Conservation (phyloP, 2,888 invertebrate genomes). For the Stegana nigrithorax region DNA sequence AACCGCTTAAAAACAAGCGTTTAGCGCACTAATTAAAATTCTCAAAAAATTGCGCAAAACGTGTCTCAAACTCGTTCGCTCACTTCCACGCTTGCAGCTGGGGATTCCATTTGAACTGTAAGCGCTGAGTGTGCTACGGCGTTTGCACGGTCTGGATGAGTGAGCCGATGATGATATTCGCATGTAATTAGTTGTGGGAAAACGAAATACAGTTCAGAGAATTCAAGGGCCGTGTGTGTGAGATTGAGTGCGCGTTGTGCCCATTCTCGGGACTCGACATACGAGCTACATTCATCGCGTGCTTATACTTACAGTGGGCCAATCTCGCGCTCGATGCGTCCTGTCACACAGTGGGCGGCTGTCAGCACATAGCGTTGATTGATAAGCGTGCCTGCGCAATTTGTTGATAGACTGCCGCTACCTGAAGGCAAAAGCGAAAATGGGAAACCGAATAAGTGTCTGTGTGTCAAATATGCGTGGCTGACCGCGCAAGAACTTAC, state of each 20-base stretch:
- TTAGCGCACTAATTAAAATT: conserved; percentile 44
- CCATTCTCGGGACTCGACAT: no score
- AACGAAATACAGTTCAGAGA: conserved; percentile 33
- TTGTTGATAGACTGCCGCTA: conserved; percentile 47
- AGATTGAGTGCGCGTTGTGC: no score
- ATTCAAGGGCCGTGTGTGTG: no score
- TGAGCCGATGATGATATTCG: background rate
- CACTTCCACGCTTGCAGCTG: no score
- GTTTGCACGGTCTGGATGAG: background rate
- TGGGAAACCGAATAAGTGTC: no score
- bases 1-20: no score
- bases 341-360: conserved; percentile 74
- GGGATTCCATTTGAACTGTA: no score
- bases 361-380: conserved; percentile 72
- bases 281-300: background rate
- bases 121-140: background rate
- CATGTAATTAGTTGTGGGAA: conserved; percentile 35
- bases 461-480: background rate
- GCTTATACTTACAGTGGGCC: conserved; percentile 71
- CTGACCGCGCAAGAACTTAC: conserved; percentile 46
- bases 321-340: conserved; percentile 69
- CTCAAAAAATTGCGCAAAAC: conserved; percentile 21
- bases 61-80: background rate
- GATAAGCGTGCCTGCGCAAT: conserved; percentile 66
- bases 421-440: conserved; percentile 14